Percentiles rank a stretch among this genome's conserved stretches.
phyloP scores from a whole-genome alignment of 2,113 vertebrate species.

The Prietella phreatophila region DNA sequence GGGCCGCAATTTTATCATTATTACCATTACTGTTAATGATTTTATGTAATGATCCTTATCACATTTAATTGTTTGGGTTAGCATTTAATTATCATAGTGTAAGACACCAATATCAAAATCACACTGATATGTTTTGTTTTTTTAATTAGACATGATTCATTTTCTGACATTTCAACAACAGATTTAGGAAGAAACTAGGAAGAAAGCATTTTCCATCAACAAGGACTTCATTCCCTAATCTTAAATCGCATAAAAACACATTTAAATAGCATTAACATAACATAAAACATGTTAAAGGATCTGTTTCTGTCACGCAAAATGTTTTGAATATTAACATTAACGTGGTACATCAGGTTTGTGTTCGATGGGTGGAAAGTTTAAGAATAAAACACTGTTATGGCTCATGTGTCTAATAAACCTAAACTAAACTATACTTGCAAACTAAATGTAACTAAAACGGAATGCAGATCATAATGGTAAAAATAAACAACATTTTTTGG shows the following conservation, averaged over 20 bases:
- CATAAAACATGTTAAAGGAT: neutral
- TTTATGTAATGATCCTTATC: neutral
- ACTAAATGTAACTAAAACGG: neutral
- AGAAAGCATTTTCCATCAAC: neutral
- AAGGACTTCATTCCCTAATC: neutral
- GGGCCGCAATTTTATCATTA: neutral
- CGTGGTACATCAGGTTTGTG: neutral
- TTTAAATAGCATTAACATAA: neutral
- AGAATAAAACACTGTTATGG: neutral
- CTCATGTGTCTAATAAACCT: neutral
- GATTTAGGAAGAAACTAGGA: neutral
- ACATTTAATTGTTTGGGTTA: neutral
- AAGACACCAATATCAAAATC: neutral
- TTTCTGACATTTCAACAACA: neutral
- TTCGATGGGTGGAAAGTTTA: neutral
- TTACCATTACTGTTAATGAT: neutral
- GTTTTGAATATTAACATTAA: neutral
- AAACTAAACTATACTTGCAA: neutral
- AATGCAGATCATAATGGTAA: neutral
- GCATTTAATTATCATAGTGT: neutral
- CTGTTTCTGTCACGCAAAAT: neutral
- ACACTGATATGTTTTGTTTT: too few relatives aligned
- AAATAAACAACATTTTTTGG: neutral
- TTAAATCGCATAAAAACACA: neutral
- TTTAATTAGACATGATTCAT: neutral